Percentiles rank a stretch among this genome's conserved stretches.
phyloP scores from a whole-genome alignment of 2,888 invertebrate species.

The Drosophila putrida region DNA sequence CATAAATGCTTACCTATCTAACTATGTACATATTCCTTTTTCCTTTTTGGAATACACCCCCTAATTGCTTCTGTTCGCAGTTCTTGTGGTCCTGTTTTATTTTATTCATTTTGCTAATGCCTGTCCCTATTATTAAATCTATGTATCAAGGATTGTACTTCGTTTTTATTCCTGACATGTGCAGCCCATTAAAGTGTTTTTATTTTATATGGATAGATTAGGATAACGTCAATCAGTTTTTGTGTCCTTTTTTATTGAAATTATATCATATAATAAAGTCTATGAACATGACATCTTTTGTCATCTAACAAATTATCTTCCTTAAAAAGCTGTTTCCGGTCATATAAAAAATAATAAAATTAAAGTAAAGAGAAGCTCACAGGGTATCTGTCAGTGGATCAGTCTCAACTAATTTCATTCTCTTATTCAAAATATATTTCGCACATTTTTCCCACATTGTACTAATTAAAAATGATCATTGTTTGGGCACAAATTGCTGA shows the following conservation, averaged over 20 bases:
- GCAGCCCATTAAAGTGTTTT: conserved; percentile 29
- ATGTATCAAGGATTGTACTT: conserved; percentile 9
- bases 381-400: background rate
- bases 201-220: background rate
- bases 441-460: conserved; percentile 12
- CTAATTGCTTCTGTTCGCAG: conserved; percentile 7
- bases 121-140: conserved; percentile 33
- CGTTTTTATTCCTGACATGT: conserved; percentile 19
- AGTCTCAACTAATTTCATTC: too few species aligned
- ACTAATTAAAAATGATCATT: conserved; percentile 12
- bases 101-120: conserved; percentile 18
- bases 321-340: background rate
- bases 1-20: background rate
- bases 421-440: background rate
- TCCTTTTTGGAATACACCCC: conserved; percentile 2
- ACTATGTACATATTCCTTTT: background rate
- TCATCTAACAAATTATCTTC: background rate
- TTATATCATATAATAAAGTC: too few species aligned
- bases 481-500: conserved; percentile 4
- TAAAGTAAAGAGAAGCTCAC: background rate
- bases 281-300: too few species aligned
- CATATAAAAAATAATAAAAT: background rate
- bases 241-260: too few species aligned
- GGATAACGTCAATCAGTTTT: too few species aligned
- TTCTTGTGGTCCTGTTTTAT: background rate